These are phyloP conservation scores for Coptotermes formosanus DNA, from an alignment of 1,140 invertebrate genomes.

Conservation along the genomic window DNA sequence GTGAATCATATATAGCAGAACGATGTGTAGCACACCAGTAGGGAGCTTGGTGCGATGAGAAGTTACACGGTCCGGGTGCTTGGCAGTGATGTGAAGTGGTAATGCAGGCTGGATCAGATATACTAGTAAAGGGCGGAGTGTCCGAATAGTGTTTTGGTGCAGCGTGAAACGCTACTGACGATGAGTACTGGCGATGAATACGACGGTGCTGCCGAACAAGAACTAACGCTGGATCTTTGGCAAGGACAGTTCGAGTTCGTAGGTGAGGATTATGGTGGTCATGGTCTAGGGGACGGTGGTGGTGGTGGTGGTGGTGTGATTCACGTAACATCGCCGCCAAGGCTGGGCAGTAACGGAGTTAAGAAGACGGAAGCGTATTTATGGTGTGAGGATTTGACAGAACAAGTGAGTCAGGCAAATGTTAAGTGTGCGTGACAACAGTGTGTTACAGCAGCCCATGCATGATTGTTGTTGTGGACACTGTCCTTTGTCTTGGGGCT, in stretches of 20 bases:
- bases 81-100: too few species aligned
- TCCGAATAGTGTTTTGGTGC: too few species aligned
- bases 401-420: slow-evolving; percentile 49
- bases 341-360: slow-evolving; percentile 51
- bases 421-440: too few species aligned
- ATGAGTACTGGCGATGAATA: not conserved
- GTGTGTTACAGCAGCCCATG: too few species aligned
- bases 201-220: slow-evolving; percentile 40
- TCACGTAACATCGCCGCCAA: slow-evolving; percentile 49
- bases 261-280: slow-evolving; percentile 45
- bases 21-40: too few species aligned
- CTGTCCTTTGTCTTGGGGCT: too few species aligned
- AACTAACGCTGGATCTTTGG: slow-evolving; percentile 81
- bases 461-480: too few species aligned
- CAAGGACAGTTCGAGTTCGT: slow-evolving; percentile 83
- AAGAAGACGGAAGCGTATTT: slow-evolving; percentile 54
- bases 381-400: slow-evolving; percentile 56
- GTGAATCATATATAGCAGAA: too few species aligned
- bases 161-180: not conserved
- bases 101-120: too few species aligned
- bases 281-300: slow-evolving; percentile 67
- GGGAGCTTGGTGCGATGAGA: too few species aligned
- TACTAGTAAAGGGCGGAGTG: too few species aligned
- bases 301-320: slow-evolving; percentile 47
- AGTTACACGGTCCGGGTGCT: too few species aligned